Evolutionary conservation across 2,888 invertebrate genomes (phyloP).

Genomic region (Pandemis corylana): DNA sequence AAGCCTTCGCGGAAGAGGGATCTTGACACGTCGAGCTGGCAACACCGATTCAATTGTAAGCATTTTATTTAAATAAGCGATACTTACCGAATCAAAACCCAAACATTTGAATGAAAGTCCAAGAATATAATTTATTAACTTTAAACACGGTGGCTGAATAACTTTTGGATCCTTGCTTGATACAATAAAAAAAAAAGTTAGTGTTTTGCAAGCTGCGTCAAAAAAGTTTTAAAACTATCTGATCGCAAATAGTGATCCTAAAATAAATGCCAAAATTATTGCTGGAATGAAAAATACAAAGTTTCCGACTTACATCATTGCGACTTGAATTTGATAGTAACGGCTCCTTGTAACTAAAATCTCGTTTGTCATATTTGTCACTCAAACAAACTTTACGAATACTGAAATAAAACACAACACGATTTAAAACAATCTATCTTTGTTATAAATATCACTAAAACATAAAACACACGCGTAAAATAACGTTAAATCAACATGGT

Average conservation of each 20-base stretch:
- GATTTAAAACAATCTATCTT: constrained; percentile 42
- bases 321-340: constrained; percentile 63
- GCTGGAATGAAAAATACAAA: background rate
- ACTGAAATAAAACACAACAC: constrained; percentile 61
- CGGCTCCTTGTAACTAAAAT: constrained; percentile 65
- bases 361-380: constrained; percentile 76
- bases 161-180: background rate
- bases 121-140: no score
- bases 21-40: constrained; percentile 37
- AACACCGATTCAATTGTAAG: constrained; percentile 6
- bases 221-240: background rate
- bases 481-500: constrained; percentile 62
- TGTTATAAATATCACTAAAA: constrained; percentile 51
- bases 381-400: constrained; percentile 76
- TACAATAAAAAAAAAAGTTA: background rate
- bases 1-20: constrained; percentile 71
- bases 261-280: background rate
- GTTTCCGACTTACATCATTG: constrained; percentile 63
- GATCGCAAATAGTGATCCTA: background rate
- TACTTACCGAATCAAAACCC: background rate
- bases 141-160: background rate
- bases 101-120: background rate
- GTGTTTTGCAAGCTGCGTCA: background rate
- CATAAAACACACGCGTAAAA: constrained; percentile 49
- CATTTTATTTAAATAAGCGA: no score